These are phyloP conservation scores for Pteronotus mesoamericanus DNA, from an alignment of 2,797 vertebrate genomes.

Conservation along the genomic window DNA sequence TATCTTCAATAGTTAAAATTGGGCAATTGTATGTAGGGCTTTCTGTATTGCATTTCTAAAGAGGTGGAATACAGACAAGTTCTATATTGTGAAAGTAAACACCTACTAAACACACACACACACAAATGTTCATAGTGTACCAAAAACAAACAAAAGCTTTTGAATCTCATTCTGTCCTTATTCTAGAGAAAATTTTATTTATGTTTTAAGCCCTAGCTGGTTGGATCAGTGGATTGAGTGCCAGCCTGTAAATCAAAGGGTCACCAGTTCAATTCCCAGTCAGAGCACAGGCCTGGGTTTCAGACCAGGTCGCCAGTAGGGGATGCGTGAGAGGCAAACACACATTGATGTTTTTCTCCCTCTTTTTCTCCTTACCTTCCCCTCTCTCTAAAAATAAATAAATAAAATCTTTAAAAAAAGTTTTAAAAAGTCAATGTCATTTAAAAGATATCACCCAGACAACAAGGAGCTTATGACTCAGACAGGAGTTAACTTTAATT, in stretches of 20 bases:
- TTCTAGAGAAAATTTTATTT: neutral
- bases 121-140: rapidly evolving
- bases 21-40: neutral
- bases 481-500: neutral
- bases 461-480: neutral
- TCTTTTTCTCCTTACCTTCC: too few species aligned
- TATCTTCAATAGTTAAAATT: neutral
- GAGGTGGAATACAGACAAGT: neutral
- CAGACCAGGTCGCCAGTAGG: too few species aligned
- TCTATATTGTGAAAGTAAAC: neutral
- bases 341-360: too few species aligned
- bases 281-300: too few species aligned
- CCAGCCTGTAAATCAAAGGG: too few species aligned
- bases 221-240: too few species aligned
- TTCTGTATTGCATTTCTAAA: neutral
- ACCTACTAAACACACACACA: neutral
- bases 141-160: neutral
- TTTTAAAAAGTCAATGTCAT: neutral
- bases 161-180: neutral
- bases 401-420: neutral
- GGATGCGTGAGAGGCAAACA: too few species aligned
- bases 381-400: too few species aligned
- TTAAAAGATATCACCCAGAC: neutral
- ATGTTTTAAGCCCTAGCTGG: neutral
- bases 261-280: too few species aligned